A percentile compares a stretch with the other conserved stretches of the same genome.
phyloP scores from a whole-genome alignment of 2,113 vertebrate species.

The Odontophorus gujanensis region DNA sequence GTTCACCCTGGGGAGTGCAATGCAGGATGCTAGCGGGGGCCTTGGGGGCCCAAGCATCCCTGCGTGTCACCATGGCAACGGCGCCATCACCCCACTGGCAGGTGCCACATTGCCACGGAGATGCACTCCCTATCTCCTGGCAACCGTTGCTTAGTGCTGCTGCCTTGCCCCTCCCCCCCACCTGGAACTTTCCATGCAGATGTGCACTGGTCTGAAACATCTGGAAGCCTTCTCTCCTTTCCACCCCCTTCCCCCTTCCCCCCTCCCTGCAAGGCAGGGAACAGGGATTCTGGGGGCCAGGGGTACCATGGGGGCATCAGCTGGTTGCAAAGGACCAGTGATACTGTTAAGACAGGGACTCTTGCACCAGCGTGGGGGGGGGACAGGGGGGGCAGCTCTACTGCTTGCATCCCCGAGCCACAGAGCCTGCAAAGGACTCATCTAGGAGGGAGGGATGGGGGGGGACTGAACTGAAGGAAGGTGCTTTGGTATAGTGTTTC shows the following conservation, averaged over 20 bases:
- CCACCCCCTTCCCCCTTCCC: no score
- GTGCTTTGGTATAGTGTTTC: no score
- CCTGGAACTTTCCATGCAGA: not conserved
- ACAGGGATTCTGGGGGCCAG: not conserved
- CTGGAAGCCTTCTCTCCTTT: not conserved
- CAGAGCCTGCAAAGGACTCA: not conserved
- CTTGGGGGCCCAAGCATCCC: not conserved
- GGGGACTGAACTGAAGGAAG: not conserved
- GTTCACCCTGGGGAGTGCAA: not conserved
- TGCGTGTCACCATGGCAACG: not conserved
- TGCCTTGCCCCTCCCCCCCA: not conserved
- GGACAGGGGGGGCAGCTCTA: not conserved
- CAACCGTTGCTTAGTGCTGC: not conserved
- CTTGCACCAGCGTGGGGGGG: not conserved
- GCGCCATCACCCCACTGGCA: slow-evolving; percentile 32
- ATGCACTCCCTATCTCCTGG: not conserved
- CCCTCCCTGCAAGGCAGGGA: not conserved
- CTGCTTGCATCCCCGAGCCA: not conserved
- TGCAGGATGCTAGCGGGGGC: not conserved
- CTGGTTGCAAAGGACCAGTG: not conserved
- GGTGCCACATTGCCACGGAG: not conserved
- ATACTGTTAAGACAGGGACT: not conserved
- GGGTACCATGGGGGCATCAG: not conserved
- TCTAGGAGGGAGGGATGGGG: no score
- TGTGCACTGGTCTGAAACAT: not conserved